phyloP scores from a whole-genome alignment of 2,797 vertebrate species.

The Pangasius larnaudii region DNA sequence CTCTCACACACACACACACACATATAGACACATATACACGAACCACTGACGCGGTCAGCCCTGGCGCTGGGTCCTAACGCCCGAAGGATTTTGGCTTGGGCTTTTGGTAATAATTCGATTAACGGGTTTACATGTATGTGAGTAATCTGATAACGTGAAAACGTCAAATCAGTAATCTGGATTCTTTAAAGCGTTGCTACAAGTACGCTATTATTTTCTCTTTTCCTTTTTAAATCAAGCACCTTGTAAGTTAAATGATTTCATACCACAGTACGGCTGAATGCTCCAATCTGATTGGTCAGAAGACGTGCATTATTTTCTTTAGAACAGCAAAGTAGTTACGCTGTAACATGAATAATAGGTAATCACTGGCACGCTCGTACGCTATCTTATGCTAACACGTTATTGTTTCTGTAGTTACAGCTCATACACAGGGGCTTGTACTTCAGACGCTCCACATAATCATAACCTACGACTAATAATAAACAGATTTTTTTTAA shows the following conservation, averaged over 20 bases:
- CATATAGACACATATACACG: neutral
- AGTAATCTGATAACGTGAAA: neutral
- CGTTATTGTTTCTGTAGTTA: neutral
- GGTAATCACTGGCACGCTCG: neutral
- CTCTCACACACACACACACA: neutral
- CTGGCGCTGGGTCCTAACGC: constrained; percentile 52
- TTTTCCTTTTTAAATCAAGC: neutral
- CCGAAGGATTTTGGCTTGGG: fast-evolving
- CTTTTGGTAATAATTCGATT: neutral
- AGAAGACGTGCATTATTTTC: neutral
- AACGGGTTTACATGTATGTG: neutral
- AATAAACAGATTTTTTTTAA: neutral
- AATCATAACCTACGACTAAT: neutral
- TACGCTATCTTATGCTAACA: neutral
- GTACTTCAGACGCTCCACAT: neutral
- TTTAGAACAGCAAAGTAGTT: neutral
- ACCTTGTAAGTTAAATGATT: neutral
- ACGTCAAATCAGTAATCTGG: neutral
- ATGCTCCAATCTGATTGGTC: neutral
- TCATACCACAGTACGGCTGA: neutral
- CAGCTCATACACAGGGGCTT: neutral
- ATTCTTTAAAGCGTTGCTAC: neutral
- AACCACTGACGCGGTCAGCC: neutral
- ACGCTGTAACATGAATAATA: neutral
- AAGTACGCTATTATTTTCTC: neutral